phyloP scores from a whole-genome alignment of 2,113 vertebrate species.

The Scomber colias region DNA sequence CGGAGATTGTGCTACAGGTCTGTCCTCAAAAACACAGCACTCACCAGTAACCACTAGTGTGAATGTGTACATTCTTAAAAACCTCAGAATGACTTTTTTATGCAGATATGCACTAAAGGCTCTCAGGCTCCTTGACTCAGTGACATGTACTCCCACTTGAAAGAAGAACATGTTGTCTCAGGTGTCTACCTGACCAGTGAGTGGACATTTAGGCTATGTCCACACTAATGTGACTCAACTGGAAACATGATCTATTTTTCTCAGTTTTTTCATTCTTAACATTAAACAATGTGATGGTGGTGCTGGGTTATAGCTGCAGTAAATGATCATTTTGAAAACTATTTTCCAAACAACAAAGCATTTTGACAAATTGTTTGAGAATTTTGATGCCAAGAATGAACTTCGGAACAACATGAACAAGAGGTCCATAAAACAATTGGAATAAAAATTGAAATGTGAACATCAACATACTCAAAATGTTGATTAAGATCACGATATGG shows the following conservation, averaged over 20 bases:
- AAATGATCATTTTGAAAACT: constrained; percentile 17
- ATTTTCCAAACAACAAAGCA: not conserved
- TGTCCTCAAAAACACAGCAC: constrained; percentile 31
- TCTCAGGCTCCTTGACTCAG: constrained; percentile 23
- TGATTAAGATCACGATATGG: not conserved
- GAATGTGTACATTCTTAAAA: constrained; percentile 27
- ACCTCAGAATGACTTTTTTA: constrained; percentile 41
- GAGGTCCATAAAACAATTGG: too few relatives aligned
- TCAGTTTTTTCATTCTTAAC: not conserved
- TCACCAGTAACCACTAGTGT: constrained; percentile 19
- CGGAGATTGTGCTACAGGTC: constrained; percentile 45
- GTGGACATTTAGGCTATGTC: not conserved
- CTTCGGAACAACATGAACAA: too few relatives aligned
- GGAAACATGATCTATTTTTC: not conserved
- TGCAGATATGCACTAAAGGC: constrained; percentile 29
- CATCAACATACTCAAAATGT: not conserved
- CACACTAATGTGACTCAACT: not conserved
- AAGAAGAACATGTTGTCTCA: constrained; percentile 56
- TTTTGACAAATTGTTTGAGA: not conserved
- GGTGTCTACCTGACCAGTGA: constrained; percentile 55
- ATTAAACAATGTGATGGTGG: not conserved
- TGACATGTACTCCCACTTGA: constrained; percentile 43
- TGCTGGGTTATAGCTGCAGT: not conserved
- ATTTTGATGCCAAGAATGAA: constrained; percentile 16
- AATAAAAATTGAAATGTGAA: too few relatives aligned